A percentile compares a stretch with the other conserved stretches of the same genome.
Evolutionary conservation across 2,888 invertebrate species (phyloP).

Genomic region (Ceraclea dissimilis): DNA sequence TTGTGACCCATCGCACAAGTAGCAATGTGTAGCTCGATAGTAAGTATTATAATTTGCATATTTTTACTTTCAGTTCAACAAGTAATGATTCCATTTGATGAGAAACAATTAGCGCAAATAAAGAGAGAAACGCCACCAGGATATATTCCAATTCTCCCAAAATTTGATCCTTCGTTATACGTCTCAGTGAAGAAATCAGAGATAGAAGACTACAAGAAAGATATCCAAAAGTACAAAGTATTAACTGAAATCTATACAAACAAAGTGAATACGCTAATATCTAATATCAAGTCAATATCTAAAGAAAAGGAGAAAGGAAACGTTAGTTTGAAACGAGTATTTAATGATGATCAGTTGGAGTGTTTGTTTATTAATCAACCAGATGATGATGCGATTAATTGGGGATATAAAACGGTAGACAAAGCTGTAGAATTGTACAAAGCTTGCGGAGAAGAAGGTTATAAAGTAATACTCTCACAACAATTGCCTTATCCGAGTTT

Average conservation of each 20-base stretch:
- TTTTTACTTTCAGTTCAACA: conserved; percentile 4
- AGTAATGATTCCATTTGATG: neutral
- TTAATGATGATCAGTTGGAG: conserved; percentile 10
- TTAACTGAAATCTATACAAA: conserved; percentile 2
- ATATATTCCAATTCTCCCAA: conserved; percentile 10
- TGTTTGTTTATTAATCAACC: neutral
- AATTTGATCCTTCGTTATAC: conserved; percentile 5
- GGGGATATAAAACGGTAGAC: conserved; percentile 11
- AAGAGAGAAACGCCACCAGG: conserved; percentile 4
- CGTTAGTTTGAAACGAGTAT: conserved; percentile 7
- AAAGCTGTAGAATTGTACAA: conserved; percentile 11
- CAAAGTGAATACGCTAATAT: conserved; percentile 1
- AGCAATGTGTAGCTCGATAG: too few species aligned
- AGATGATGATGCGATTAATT: conserved; percentile 4
- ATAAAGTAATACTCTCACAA: conserved; percentile 5
- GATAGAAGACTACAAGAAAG: conserved; percentile 10
- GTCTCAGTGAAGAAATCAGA: conserved; percentile 8
- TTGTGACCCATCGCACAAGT: too few species aligned
- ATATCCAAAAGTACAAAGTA: conserved; percentile 8
- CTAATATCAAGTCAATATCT: conserved; percentile 7
- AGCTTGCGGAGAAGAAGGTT: conserved; percentile 9
- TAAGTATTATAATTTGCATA: too few species aligned
- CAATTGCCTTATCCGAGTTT: conserved; percentile 10
- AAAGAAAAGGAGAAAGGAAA: conserved; percentile 5
- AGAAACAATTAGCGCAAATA: neutral